phyloP scores from a whole-genome alignment of 2,797 vertebrate species.

The Synaphobranchus kaupii region DNA sequence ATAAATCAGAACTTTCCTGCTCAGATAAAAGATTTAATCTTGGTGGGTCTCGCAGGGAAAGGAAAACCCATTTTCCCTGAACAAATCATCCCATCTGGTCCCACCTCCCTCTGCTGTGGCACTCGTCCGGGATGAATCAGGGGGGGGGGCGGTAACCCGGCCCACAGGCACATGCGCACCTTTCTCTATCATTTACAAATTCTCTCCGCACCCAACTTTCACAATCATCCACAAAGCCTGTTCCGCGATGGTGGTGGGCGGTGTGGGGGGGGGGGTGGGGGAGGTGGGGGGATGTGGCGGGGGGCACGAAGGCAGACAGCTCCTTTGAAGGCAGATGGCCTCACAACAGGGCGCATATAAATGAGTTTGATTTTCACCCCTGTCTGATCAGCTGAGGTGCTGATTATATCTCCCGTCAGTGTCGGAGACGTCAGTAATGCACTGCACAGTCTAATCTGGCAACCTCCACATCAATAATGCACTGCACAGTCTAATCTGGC shows the following conservation, averaged over 20 bases:
- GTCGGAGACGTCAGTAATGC: background rate
- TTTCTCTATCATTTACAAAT: background rate
- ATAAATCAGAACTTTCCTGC: slow-evolving; percentile 11
- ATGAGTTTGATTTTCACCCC: slow-evolving; percentile 13
- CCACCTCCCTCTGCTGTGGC: background rate
- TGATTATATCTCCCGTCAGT: background rate
- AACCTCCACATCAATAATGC: background rate
- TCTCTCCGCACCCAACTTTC: background rate
- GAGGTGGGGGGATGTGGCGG: background rate
- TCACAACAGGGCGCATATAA: background rate
- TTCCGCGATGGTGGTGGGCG: background rate
- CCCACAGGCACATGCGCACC: background rate
- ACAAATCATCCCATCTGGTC: background rate
- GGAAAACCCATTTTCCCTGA: slow-evolving; percentile 3
- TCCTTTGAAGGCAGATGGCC: background rate
- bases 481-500: background rate
- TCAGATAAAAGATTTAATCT: slow-evolving; percentile 13
- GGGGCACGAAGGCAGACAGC: background rate
- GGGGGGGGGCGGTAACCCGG: background rate
- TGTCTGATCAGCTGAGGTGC: background rate
- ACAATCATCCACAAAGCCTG: background rate
- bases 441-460: background rate
- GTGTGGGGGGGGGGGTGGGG: background rate
- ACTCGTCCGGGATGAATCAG: background rate
- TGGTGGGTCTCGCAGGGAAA: background rate